Evolutionary conservation across 2,113 vertebrate species (phyloP).

Genomic region (Podiceps cristatus): DNA sequence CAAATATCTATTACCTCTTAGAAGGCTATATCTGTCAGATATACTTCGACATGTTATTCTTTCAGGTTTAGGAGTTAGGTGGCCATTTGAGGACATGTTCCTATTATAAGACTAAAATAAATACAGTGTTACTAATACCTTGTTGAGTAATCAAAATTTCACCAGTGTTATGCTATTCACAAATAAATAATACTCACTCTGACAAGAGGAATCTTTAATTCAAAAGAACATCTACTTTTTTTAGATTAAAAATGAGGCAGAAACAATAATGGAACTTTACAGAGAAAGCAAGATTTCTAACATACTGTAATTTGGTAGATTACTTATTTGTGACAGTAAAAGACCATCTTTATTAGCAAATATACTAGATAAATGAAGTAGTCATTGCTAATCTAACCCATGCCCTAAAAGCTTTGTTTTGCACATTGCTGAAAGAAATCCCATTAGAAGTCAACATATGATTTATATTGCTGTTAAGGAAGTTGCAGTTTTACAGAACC

Average conservation of each 20-base stretch:
- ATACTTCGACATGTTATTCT: background rate
- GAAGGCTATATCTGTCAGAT: background rate
- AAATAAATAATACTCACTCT: background rate
- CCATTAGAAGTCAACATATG: background rate
- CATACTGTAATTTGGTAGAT: background rate
- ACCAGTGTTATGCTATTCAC: background rate
- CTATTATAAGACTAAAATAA: background rate
- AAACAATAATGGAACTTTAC: background rate
- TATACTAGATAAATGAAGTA: background rate
- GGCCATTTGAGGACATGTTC: background rate
- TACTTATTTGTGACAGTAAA: background rate
- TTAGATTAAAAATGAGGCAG: background rate
- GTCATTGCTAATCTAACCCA: background rate
- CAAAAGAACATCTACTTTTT: background rate
- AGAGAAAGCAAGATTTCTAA: background rate
- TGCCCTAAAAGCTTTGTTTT: background rate
- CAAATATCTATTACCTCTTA: background rate
- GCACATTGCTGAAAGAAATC: background rate
- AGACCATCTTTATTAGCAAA: background rate
- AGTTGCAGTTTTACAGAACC: background rate
- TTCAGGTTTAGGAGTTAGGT: background rate
- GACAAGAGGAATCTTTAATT: background rate
- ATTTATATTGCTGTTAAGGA: background rate
- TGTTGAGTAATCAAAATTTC: background rate
- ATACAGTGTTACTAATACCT: background rate